A percentile compares a stretch with the other conserved stretches of the same genome.
Evolutionary conservation across 2,113 vertebrate genomes (phyloP).

Genomic region (Dolichallabes microphthalmus): DNA sequence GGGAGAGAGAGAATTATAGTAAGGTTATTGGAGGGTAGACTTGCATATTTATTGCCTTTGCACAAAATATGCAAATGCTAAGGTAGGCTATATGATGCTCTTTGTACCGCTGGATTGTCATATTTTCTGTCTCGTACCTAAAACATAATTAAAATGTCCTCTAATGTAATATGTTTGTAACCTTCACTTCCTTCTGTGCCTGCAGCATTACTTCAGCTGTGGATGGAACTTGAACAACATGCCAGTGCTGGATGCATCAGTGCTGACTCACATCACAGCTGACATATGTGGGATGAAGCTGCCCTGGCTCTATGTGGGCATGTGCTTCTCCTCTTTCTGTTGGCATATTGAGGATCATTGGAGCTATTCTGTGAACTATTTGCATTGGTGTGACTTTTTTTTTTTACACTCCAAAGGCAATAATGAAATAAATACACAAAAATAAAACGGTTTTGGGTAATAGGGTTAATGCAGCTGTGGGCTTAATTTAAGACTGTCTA

Average conservation of each 20-base stretch:
- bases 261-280: constrained; percentile 91
- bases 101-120: background rate
- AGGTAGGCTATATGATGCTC: background rate
- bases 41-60: background rate
- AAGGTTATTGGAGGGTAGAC: too few species aligned
- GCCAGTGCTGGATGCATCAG: constrained; percentile 94
- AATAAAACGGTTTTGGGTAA: background rate
- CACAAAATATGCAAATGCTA: background rate
- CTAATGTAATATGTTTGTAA: background rate
- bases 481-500: background rate
- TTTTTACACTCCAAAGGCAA: background rate
- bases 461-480: background rate
- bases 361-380: constrained; percentile 98
- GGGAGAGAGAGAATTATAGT: too few species aligned
- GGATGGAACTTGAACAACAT: constrained; percentile 99
- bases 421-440: background rate
- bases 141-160: background rate
- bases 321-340: constrained; percentile 99
- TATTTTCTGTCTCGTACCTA: background rate
- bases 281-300: constrained; percentile 99
- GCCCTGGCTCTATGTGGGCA: constrained; percentile 97
- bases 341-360: constrained; percentile 99
- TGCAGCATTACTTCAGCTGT: constrained; percentile 88
- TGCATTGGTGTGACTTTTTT: constrained; percentile 83
- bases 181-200: constrained; percentile 19